Evolutionary conservation across 1,140 invertebrate species (phyloP), one percentile per base, ranked within the genome.

Genomic region (Parasteatoda tepidariorum): DNA sequence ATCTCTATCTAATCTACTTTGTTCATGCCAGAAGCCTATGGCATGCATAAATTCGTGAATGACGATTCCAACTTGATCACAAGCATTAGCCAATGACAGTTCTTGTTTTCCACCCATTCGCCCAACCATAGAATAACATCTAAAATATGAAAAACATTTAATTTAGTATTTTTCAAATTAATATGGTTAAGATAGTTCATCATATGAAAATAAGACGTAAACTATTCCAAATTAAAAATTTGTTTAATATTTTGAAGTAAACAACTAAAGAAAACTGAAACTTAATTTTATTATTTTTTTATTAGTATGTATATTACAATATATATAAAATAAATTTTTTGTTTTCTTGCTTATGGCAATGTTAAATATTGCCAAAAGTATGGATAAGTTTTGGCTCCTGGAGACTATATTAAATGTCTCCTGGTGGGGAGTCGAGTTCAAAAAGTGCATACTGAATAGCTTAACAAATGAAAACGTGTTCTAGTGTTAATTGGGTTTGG

Each of bases 21-120:
- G 89, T 68, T 89, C 89, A 33, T 89, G 91, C 85, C 90, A 91
- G 87, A 93, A 93, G n/a, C 93, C 93, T 1, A 93, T 85, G 0
- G 92, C 92, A 85, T 93, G 93, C 86, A 93, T 89, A 5, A 93
- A 87, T 88, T 93, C 92, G 85, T 94, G 93, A 54, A 92, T 88
- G 22, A 92, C 89, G 3, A 92, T 91, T 5, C 92, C 92, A 71
- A 57, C 31, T 83, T 85, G 28, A 22, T 85, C 61, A 34, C 85
- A 85, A 4, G 24, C 61, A 3, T 6, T 22, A 1, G 82, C 85
- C 22, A 86, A 57, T 0, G 84, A 76, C 7, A 86, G 18, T 6
- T 38, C 31, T 34, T 86, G 85, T 48, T 76, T 31, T 2, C 85
- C 85, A n/a, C 85, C 85, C 61, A 70, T 33, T 41, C 75, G 59